Percentiles rank a stretch among this genome's conserved stretches.
phyloP scores from a whole-genome alignment of 2,888 invertebrate genomes.

The Hydrotaea diabolus region DNA sequence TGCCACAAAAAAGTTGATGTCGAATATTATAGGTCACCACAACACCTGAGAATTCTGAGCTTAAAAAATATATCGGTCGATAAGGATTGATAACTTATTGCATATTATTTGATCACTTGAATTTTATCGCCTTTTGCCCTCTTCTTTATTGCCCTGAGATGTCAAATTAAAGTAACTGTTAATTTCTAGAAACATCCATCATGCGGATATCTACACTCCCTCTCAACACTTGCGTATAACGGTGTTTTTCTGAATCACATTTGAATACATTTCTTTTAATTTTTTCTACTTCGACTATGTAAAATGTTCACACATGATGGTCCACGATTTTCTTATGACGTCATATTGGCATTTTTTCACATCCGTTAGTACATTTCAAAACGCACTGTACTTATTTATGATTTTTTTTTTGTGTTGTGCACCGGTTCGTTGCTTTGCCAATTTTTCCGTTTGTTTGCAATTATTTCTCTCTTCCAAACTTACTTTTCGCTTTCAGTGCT shows the following conservation, averaged over 20 bases:
- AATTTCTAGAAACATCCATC: slow-evolving; percentile 1
- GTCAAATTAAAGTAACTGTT: slow-evolving; percentile 30
- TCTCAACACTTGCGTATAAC: not conserved
- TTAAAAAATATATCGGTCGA: too few relatives aligned
- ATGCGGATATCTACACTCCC: not conserved
- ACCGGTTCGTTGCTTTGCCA: slow-evolving; percentile 5
- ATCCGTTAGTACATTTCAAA: slow-evolving; percentile 7
- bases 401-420: not conserved
- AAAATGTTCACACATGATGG: slow-evolving; percentile 5
- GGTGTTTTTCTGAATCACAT: not conserved
- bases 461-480: slow-evolving; percentile 31
- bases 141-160: too few relatives aligned
- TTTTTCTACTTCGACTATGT: not conserved
- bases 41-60: too few relatives aligned
- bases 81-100: too few relatives aligned
- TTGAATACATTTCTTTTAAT: not conserved
- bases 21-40: too few relatives aligned
- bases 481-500: slow-evolving; percentile 42
- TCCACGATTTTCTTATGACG: slow-evolving; percentile 17
- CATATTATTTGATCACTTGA: too few relatives aligned
- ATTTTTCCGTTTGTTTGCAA: slow-evolving; percentile 10
- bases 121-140: too few relatives aligned
- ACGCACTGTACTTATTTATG: slow-evolving; percentile 54
- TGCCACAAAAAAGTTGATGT: not conserved
- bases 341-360: slow-evolving; percentile 14